A percentile compares a stretch with the other conserved stretches of the same genome.
These are phyloP conservation scores for Ancistrus triradiatus DNA, from an alignment of 2,113 vertebrate species.

Conservation along the genomic window DNA sequence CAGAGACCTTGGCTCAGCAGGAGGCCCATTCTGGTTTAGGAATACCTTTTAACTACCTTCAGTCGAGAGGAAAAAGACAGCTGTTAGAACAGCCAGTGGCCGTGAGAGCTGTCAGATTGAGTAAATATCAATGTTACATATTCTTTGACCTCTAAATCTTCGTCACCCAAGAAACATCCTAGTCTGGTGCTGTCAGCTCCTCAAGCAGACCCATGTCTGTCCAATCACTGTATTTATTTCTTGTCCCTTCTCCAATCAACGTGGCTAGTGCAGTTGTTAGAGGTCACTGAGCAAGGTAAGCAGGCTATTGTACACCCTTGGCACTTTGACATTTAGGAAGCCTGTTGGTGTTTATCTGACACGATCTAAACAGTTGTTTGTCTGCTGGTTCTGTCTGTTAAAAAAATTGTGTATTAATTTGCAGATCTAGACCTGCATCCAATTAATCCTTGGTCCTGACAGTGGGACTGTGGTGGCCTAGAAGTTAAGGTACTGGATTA, in stretches of 20 bases:
- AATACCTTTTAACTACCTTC: conserved; percentile 19
- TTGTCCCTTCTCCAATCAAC: conserved; percentile 28
- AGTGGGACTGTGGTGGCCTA: too few relatives aligned
- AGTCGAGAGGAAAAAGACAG: conserved; percentile 10
- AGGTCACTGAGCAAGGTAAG: conserved; percentile 32
- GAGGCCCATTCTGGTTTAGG: neutral
- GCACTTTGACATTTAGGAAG: conserved; percentile 44
- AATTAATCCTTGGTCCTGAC: too few relatives aligned
- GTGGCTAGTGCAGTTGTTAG: conserved; percentile 12
- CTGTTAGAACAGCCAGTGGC: neutral
- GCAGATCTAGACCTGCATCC: too few relatives aligned
- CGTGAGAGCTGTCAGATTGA: conserved; percentile 33
- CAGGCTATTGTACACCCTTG: conserved; percentile 16
- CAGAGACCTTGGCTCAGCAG: conserved; percentile 20
- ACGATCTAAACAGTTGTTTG: too few relatives aligned
- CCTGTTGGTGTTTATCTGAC: conserved; percentile 43
- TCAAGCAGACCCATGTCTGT: conserved; percentile 9
- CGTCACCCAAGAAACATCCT: conserved; percentile 18
- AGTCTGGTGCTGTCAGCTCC: conserved; percentile 22
- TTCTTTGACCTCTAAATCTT: conserved; percentile 36
- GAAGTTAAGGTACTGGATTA: too few relatives aligned
- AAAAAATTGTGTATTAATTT: too few relatives aligned
- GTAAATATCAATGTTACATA: conserved; percentile 24
- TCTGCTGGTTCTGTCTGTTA: too few relatives aligned
- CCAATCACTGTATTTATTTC: conserved; percentile 13